Base-by-base conservation (phyloP, 2,888 invertebrate species). In the Eugnorisma glareosa region DNA sequence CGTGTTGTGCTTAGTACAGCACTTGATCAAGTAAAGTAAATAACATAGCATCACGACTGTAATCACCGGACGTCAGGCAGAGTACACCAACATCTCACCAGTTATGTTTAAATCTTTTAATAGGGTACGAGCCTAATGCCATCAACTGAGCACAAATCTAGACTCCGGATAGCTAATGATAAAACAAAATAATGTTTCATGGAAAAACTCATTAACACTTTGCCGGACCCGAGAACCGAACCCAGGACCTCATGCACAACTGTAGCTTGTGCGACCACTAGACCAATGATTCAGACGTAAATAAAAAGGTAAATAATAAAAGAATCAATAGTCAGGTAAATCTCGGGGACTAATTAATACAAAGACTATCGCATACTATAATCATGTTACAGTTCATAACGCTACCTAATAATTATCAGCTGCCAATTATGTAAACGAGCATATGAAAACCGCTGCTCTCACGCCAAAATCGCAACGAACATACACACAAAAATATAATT, bases 401-500 rank as follows among this genome's bases (percentile, higher is more conserved):
- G 13, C 8, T 8, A 64, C n/a, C 18, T 18, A 64, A 4, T 81
- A 61, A 83, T 59, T 21, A 66, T 43, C 21, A 77, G 61, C 83
- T 48, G 45, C 43, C 7, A 70, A 61, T 74, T 71, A 82, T 67
- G 63, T 71, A 75, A 75, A 72, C 21, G 31, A 67, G n/a, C 71
- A 67, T 67, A 79, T 13, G 48, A 84, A 83, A 73, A 75, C 69
- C 48, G 10, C 5, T 51, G 71, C 54, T 88, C 85, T 80, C 87
- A 82, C 85, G 80, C 73, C 82, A 43, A 87, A 88, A 75, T 76
- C 61, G 43, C 72, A 73, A 24, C 76, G 54, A 61, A 40, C 67
- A 54, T 54, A 59, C 71, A 87, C 82, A 87, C 82, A 88, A 89
- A 86, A 88, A 87, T 87, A 78, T 82, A 78, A 88, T 86, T 67